phyloP scores from a whole-genome alignment of 2,888 invertebrate species.

The Melanotus villosus region DNA sequence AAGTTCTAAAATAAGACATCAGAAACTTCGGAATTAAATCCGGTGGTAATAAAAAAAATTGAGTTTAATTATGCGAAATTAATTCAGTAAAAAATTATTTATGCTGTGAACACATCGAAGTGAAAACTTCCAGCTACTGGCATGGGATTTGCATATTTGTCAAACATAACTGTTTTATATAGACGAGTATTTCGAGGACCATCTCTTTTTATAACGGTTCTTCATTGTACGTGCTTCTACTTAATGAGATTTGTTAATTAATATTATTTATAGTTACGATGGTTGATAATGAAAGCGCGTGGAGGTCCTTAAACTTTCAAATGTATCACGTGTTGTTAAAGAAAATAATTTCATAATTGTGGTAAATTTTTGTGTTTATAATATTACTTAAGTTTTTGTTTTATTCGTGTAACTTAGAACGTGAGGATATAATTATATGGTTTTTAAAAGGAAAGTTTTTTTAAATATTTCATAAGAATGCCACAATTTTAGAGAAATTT shows the following conservation, averaged over 20 bases:
- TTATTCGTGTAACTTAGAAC: too few relatives aligned
- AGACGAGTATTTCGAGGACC: neutral
- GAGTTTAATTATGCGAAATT: neutral
- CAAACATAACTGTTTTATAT: constrained; percentile 18
- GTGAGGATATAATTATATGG: too few relatives aligned
- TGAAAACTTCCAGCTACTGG: neutral
- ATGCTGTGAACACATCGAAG: too few relatives aligned
- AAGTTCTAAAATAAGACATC: neutral
- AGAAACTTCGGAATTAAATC: too few relatives aligned
- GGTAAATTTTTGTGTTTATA: too few relatives aligned
- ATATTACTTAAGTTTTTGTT: too few relatives aligned
- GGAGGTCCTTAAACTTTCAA: neutral
- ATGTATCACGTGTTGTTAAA: neutral
- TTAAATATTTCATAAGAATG: too few relatives aligned
- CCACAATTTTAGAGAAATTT: too few relatives aligned
- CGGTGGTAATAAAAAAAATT: too few relatives aligned
- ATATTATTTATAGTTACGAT: constrained; percentile 4
- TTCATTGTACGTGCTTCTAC: constrained; percentile 33
- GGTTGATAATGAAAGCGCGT: neutral
- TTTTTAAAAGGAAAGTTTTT: too few relatives aligned
- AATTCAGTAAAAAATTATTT: neutral
- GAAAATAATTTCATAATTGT: neutral
- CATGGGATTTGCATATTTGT: neutral
- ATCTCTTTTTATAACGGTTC: constrained; percentile 34
- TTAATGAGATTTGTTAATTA: constrained; percentile 36